A percentile compares a stretch with the other conserved stretches of the same genome.
These are phyloP conservation scores for Parus major DNA, from an alignment of 2,113 vertebrate genomes.

Conservation along the genomic window DNA sequence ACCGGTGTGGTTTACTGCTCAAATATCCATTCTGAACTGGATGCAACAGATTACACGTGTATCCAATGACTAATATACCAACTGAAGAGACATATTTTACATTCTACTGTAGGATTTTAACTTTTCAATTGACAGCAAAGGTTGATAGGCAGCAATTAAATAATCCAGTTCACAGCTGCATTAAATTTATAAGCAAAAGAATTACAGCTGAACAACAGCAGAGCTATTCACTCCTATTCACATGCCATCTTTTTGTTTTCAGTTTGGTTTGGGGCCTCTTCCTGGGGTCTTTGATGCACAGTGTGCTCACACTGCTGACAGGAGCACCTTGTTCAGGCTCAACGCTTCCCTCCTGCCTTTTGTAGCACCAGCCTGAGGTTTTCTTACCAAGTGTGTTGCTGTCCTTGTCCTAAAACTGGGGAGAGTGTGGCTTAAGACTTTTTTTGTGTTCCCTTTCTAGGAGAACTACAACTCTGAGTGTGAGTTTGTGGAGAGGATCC, in stretches of 20 bases:
- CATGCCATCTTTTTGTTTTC: not conserved
- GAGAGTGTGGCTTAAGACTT: not conserved
- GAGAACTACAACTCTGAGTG: slow-evolving; percentile 90
- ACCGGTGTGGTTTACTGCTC: not conserved
- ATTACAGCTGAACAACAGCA: not conserved
- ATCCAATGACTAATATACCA: not conserved
- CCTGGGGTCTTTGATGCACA: not conserved
- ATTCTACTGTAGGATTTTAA: not conserved
- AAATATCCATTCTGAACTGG: not conserved
- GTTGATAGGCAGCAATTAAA: not conserved
- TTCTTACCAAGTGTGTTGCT: accelerated
- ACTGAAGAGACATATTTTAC: not conserved
- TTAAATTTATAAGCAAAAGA: not conserved
- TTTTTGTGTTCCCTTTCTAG: slow-evolving; percentile 59
- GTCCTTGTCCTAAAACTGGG: not conserved
- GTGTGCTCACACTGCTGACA: not conserved
- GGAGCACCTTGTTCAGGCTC: not conserved
- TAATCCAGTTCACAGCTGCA: not conserved
- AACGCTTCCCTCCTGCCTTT: not conserved
- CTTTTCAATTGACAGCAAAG: not conserved
- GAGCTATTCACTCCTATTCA: not conserved
- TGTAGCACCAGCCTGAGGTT: not conserved
- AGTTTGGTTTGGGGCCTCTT: not conserved
- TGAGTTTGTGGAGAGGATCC: slow-evolving; percentile 95
- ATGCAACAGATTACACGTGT: not conserved